Evolutionary conservation across 1,140 invertebrate species (phyloP).

Genomic region (Condylostylus longicornis): DNA sequence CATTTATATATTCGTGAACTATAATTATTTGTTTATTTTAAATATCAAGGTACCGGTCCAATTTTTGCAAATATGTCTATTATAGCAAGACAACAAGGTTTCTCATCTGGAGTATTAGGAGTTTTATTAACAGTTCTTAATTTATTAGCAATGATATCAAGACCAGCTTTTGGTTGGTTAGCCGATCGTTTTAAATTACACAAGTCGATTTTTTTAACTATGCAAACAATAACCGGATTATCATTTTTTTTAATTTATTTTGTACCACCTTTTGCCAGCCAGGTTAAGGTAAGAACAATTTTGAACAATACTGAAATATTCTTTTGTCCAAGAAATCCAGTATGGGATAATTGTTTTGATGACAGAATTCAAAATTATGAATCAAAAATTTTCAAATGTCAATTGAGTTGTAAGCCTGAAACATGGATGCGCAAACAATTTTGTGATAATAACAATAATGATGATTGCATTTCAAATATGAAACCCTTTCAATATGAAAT

Average conservation of each 20-base stretch:
- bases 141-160: slow-evolving; percentile 61
- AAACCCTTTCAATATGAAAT: no score
- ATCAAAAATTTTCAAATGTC: slow-evolving; percentile 14
- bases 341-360: slow-evolving; percentile 16
- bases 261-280: slow-evolving; percentile 41
- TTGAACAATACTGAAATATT: no score
- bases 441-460: slow-evolving; percentile 5
- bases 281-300: slow-evolving; percentile 39
- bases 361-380: slow-evolving; percentile 16
- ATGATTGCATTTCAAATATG: slow-evolving; percentile 8
- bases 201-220: slow-evolving; percentile 55
- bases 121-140: slow-evolving; percentile 64
- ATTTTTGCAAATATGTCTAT: slow-evolving; percentile 68
- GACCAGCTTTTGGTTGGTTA: slow-evolving; percentile 61
- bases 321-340: slow-evolving; percentile 29
- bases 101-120: slow-evolving; percentile 60
- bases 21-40: slow-evolving; percentile 12
- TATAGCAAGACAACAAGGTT: slow-evolving; percentile 67
- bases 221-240: slow-evolving; percentile 48
- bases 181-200: slow-evolving; percentile 62
- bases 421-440: slow-evolving; percentile 21
- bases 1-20: no score
- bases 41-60: slow-evolving; percentile 58
- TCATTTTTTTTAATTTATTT: slow-evolving; percentile 53
- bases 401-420: slow-evolving; percentile 18